phyloP scores from a whole-genome alignment of 30 jellyfish, hydroid and myxozoan species.

The Rhopilema esculentum region DNA sequence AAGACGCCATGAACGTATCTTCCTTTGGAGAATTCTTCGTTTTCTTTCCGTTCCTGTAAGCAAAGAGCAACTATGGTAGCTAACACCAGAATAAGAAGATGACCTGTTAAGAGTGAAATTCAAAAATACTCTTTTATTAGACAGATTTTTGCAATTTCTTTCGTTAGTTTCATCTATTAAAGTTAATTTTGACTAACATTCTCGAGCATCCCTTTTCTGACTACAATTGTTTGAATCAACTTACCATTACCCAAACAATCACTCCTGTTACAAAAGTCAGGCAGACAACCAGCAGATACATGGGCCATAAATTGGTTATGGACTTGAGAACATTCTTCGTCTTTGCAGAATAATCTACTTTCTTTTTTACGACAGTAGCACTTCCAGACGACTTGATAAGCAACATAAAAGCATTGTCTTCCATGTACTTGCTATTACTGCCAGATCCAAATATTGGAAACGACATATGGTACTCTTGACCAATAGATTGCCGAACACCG shows the following conservation, averaged over 20 bases:
- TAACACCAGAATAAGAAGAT: neutral
- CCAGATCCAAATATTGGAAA: slow-evolving; percentile 76
- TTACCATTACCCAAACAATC: slow-evolving; percentile 69
- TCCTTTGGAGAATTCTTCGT: slow-evolving; percentile 72
- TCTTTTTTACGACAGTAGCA: slow-evolving; percentile 60
- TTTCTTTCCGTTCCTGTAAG: slow-evolving; percentile 44
- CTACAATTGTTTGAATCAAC: neutral
- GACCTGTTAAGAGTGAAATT: neutral
- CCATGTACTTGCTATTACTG: slow-evolving; percentile 47
- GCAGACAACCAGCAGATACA: slow-evolving; percentile 37
- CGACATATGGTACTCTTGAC: slow-evolving; percentile 58
- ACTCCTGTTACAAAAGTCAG: slow-evolving; percentile 52
- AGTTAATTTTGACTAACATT: too few relatives aligned
- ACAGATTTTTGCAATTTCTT: too few relatives aligned
- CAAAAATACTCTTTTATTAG: neutral
- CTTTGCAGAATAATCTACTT: slow-evolving; percentile 38
- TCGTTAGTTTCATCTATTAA: too few relatives aligned
- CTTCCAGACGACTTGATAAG: slow-evolving; percentile 75
- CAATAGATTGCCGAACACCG: slow-evolving; percentile 60
- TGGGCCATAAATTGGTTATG: slow-evolving; percentile 72
- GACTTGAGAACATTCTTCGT: slow-evolving; percentile 44
- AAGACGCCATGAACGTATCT: slow-evolving; percentile 40
- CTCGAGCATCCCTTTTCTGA: neutral
- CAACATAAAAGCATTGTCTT: slow-evolving; percentile 35
- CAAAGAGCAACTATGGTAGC: neutral